Conservation (phyloP, 64 coral and sea anemone species). For the Montipora efflorescens region DNA sequence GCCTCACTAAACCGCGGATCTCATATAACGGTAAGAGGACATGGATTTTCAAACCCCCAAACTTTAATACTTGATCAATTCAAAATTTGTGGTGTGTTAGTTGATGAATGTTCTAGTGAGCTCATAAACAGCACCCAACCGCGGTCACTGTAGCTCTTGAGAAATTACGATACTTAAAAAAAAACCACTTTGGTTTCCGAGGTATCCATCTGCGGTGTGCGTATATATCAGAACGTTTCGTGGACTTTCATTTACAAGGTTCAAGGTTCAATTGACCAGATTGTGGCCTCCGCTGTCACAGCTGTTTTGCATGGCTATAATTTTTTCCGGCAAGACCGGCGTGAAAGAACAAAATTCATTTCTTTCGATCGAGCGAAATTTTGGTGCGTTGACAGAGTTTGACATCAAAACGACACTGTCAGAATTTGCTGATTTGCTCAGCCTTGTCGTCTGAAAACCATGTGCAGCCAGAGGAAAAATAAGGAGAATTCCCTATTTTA, state of each 20-base stretch:
- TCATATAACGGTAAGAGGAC: slow-evolving; percentile 90
- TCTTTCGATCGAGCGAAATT: too few species aligned
- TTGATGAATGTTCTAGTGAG: slow-evolving; percentile 4
- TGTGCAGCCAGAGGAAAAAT: neutral
- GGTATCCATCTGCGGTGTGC: neutral
- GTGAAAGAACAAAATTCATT: neutral
- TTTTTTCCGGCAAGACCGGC: neutral
- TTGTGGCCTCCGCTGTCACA: too few species aligned
- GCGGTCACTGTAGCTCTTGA: neutral
- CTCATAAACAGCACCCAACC: neutral
- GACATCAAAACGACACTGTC: neutral
- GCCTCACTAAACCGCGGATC: slow-evolving; percentile 95
- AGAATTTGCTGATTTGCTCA: neutral
- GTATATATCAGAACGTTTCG: neutral
- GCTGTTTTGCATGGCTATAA: neutral
- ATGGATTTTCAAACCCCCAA: neutral
- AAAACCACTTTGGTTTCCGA: neutral
- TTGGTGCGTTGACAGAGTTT: neutral
- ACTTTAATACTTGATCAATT: too few species aligned
- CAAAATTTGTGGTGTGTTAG: neutral
- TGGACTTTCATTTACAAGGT: neutral
- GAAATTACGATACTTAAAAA: neutral
- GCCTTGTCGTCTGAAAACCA: neutral
- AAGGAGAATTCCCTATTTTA: neutral
- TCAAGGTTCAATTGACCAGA: neutral